Conservation (phyloP, 2,888 invertebrate genomes). For the Hirtodrosophila trivittata region DNA sequence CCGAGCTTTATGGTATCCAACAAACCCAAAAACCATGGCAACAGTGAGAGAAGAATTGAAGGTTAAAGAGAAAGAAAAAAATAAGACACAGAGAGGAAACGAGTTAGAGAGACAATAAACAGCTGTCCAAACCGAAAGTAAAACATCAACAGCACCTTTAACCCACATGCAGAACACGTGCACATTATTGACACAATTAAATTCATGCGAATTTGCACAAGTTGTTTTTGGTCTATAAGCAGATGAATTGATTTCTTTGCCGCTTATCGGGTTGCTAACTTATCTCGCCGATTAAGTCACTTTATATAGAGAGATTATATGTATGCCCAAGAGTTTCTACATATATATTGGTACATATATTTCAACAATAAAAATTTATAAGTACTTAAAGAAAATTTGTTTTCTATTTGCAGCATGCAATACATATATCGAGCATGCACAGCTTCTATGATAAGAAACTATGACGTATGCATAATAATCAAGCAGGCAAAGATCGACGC, state of each 20-base stretch:
- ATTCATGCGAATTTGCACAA: neutral
- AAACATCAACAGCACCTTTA: conserved; percentile 37
- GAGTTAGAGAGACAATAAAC: conserved; percentile 11
- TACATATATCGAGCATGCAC: too few species aligned
- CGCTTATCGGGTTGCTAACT: conserved; percentile 28
- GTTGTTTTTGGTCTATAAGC: conserved; percentile 1
- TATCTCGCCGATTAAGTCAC: conserved; percentile 31
- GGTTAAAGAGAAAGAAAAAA: neutral
- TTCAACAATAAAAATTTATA: too few species aligned
- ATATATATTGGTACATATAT: too few species aligned
- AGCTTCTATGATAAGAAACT: conserved; percentile 11
- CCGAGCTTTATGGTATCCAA: conserved; percentile 16
- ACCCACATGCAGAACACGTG: conserved; percentile 35
- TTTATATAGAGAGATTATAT: neutral
- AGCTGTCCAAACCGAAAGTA: conserved; percentile 37
- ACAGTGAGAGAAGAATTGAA: conserved; percentile 4
- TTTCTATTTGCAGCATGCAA: too few species aligned
- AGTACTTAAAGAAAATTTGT: too few species aligned
- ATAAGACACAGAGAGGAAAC: conserved; percentile 1
- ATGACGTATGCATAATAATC: conserved; percentile 15
- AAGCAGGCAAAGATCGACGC: conserved; percentile 34
- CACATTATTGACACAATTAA: conserved; percentile 5
- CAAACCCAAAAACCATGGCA: neutral
- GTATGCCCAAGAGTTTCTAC: too few species aligned
- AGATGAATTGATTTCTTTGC: conserved; percentile 15